These are phyloP conservation scores for Papilio aristodemus DNA, from an alignment of 1,140 invertebrate species.

Conservation along the genomic window DNA sequence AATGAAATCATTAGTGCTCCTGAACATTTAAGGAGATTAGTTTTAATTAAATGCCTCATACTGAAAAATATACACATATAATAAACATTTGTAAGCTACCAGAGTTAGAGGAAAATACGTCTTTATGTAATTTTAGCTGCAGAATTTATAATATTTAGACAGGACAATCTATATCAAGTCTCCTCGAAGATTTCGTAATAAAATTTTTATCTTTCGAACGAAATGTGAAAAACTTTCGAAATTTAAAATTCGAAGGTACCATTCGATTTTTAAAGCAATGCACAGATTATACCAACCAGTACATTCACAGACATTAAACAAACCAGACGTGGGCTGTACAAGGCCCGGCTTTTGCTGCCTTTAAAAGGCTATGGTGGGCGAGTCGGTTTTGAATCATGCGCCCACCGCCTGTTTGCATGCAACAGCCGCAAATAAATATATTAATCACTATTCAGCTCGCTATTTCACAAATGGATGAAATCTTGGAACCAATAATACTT, in stretches of 20 bases:
- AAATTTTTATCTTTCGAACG: neutral
- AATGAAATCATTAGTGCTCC: too few relatives aligned
- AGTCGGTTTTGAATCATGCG: slow-evolving; percentile 66
- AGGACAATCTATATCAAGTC: too few relatives aligned
- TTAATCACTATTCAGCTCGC: slow-evolving; percentile 44
- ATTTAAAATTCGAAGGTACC: slow-evolving; percentile 27
- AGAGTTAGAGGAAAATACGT: too few relatives aligned
- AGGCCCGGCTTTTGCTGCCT: slow-evolving; percentile 60
- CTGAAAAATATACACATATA: too few relatives aligned
- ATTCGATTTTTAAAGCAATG: slow-evolving; percentile 33
- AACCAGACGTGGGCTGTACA: slow-evolving; percentile 63
- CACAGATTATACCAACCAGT: slow-evolving; percentile 17
- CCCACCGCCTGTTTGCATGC: slow-evolving; percentile 62
- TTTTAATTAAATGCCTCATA: too few relatives aligned
- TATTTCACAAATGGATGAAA: slow-evolving; percentile 33
- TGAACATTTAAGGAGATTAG: too few relatives aligned
- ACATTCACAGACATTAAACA: slow-evolving; percentile 36
- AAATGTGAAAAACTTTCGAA: slow-evolving; percentile 2
- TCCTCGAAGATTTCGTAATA: neutral
- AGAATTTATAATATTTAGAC: too few relatives aligned
- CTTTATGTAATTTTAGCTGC: too few relatives aligned
- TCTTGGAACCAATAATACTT: neutral
- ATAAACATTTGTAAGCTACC: too few relatives aligned
- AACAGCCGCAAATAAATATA: slow-evolving; percentile 48
- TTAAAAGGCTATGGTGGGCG: slow-evolving; percentile 65